These are phyloP conservation scores for Magallana angulata DNA, from an alignment of 1,140 invertebrate genomes.

Conservation along the genomic window DNA sequence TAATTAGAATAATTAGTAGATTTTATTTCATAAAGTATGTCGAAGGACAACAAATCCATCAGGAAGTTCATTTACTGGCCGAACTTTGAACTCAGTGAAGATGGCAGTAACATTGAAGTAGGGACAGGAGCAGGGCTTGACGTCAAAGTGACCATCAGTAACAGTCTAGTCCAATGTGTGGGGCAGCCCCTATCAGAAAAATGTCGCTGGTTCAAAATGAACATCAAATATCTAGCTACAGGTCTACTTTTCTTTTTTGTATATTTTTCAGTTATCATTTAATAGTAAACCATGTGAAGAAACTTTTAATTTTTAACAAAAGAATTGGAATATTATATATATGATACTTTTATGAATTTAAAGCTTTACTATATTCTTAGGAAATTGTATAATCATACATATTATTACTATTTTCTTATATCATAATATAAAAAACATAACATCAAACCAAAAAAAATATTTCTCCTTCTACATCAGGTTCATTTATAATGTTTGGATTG, in stretches of 20 bases:
- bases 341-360: no score
- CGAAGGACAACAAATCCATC: background rate
- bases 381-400: no score
- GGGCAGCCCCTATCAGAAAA: slow-evolving; percentile 38
- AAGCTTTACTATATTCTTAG: no score
- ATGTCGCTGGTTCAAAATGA: slow-evolving; percentile 47
- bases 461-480: slow-evolving; percentile 6
- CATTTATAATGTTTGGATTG: slow-evolving; percentile 45
- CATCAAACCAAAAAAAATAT: no score
- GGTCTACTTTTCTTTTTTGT: background rate
- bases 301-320: no score
- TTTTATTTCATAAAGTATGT: background rate
- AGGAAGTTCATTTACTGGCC: slow-evolving; percentile 40
- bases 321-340: no score
- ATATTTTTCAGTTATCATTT: background rate
- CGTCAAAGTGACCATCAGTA: slow-evolving; percentile 26
- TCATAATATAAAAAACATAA: no score
- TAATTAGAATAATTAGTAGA: no score
- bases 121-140: slow-evolving; percentile 31
- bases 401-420: no score
- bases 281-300: no score
- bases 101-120: slow-evolving; percentile 23
- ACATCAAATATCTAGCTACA: slow-evolving; percentile 22
- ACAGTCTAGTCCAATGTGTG: slow-evolving; percentile 38
- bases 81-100: slow-evolving; percentile 28